These are phyloP conservation scores for Carpatolechia fugitivella DNA, from an alignment of 2,888 invertebrate genomes.

Conservation along the genomic window DNA sequence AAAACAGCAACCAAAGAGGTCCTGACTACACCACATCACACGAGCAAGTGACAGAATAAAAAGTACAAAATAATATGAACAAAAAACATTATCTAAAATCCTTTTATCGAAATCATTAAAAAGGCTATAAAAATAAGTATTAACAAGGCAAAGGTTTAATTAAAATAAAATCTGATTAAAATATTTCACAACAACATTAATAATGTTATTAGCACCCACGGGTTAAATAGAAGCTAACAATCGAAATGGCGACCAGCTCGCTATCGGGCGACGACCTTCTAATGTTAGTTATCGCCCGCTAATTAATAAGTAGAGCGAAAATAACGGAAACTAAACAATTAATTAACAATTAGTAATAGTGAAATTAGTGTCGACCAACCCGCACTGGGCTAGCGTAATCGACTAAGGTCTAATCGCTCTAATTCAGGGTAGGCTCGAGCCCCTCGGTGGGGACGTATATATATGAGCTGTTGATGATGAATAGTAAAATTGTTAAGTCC, in stretches of 20 bases:
- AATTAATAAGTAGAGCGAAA: not conserved
- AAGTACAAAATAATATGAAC: not conserved
- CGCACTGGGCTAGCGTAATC: no score
- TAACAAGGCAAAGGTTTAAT: not conserved
- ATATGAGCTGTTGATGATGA: no score
- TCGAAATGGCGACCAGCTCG: not conserved
- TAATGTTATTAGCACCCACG: not conserved
- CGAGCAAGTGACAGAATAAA: not conserved
- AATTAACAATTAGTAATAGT: not conserved
- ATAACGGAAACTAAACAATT: not conserved
- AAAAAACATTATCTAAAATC: not conserved
- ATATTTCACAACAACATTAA: not conserved
- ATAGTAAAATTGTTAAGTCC: no score
- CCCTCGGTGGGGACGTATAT: no score
- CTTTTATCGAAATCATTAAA: not conserved
- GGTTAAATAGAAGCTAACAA: not conserved
- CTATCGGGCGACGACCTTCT: not conserved
- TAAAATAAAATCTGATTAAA: not conserved
- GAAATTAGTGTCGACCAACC: no score
- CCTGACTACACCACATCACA: not conserved
- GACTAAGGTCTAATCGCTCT: no score
- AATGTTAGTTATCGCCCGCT: not conserved
- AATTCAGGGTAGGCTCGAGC: no score
- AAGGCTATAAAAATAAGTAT: not conserved
- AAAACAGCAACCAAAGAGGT: constrained; percentile 4